Conservation (phyloP, 2,797 vertebrate genomes). For the Trachurus trachurus region DNA sequence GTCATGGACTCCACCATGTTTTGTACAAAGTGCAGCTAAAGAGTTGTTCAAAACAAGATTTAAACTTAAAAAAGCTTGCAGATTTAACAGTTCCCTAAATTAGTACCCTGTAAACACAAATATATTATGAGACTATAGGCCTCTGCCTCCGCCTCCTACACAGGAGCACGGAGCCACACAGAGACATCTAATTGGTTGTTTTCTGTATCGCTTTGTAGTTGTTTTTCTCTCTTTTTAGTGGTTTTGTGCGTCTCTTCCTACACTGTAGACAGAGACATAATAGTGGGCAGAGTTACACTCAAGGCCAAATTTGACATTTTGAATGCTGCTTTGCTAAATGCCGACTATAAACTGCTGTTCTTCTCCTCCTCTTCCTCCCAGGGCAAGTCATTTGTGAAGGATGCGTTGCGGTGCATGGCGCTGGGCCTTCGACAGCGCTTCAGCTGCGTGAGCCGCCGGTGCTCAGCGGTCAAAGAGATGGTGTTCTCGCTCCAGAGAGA, state of each 20-base stretch:
- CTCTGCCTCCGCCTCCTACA: too few species aligned
- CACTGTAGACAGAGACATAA: neutral
- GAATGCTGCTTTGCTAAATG: neutral
- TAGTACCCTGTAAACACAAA: too few species aligned
- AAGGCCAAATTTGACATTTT: conserved; percentile 3
- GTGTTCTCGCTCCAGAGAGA: conserved; percentile 94
- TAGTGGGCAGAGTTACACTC: neutral
- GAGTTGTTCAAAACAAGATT: too few species aligned
- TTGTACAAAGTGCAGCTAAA: too few species aligned
- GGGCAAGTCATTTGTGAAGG: conserved; percentile 98
- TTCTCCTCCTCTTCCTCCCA: conserved; percentile 63
- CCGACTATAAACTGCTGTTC: neutral
- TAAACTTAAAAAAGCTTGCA: too few species aligned
- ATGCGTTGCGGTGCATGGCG: conserved; percentile 94
- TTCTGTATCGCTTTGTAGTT: too few species aligned
- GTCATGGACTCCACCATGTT: too few species aligned
- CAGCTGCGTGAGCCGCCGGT: conserved; percentile 96
- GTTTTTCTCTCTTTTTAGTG: neutral
- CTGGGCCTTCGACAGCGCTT: conserved; percentile 94
- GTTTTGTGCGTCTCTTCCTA: too few species aligned
- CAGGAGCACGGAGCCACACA: too few species aligned
- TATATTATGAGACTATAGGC: too few species aligned
- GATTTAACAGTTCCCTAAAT: too few species aligned
- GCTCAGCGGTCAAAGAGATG: conserved; percentile 94
- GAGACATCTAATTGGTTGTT: too few species aligned